Evolutionary conservation across 1,140 invertebrate genomes (phyloP).

Genomic region (Scaptomyza hsui): DNA sequence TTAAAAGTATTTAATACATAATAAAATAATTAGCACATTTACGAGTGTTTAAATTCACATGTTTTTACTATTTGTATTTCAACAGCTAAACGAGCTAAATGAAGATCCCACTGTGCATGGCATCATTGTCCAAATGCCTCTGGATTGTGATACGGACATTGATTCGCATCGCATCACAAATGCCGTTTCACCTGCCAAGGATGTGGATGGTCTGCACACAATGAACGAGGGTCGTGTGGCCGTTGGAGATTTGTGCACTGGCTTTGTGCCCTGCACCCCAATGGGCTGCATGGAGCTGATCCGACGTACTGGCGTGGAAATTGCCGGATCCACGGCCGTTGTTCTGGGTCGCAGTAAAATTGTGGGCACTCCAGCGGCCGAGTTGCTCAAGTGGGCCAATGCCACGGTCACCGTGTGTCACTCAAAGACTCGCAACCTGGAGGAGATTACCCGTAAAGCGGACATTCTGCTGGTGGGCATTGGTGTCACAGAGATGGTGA

Average conservation of each 20-base stretch:
- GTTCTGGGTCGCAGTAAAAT: conserved; percentile 99
- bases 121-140: conserved; percentile 98
- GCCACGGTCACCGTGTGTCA: conserved; percentile 99
- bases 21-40: not conserved
- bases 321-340: conserved; percentile 94
- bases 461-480: conserved; percentile 99
- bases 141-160: conserved; percentile 92
- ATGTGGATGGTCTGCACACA: conserved; percentile 97
- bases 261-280: conserved; percentile 97
- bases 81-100: conserved; percentile 91
- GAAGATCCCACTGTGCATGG: conserved; percentile 94
- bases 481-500: conserved; percentile 95
- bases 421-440: conserved; percentile 94
- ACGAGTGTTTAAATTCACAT: not conserved
- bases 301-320: conserved; percentile 90
- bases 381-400: conserved; percentile 97
- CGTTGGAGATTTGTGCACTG: conserved; percentile 91
- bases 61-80: conserved; percentile 75
- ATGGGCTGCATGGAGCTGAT: conserved; percentile 97
- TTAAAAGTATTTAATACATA: too few species aligned
- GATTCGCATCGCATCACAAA: conserved; percentile 95
- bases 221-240: conserved; percentile 95
- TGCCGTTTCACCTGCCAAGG: conserved; percentile 93
- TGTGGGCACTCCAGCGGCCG: conserved; percentile 97
- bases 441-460: conserved; percentile 91